A percentile compares a stretch with the other conserved stretches of the same genome.
These are phyloP conservation scores for Tenodera sinensis DNA, from an alignment of 2,888 invertebrate genomes.

Conservation along the genomic window DNA sequence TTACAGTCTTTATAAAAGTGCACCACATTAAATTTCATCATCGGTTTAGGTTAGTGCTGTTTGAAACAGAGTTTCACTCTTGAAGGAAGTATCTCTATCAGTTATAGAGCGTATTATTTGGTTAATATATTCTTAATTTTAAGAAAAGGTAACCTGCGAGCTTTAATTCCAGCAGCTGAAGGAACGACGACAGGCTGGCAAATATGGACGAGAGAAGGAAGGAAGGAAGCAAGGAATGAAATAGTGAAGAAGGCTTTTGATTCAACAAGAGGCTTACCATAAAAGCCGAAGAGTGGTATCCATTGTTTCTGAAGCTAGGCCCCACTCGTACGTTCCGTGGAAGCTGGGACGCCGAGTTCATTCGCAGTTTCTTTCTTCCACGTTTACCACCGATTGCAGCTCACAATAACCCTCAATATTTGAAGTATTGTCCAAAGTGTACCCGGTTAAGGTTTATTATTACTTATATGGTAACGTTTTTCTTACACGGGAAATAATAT, in stretches of 20 bases:
- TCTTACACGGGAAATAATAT: too few species aligned
- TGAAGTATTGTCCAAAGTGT: neutral
- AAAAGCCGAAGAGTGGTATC: neutral
- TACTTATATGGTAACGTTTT: too few species aligned
- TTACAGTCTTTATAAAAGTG: too few species aligned
- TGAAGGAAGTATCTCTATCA: too few species aligned
- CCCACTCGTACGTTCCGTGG: neutral
- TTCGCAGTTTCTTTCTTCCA: neutral
- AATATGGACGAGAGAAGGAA: neutral
- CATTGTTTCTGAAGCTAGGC: neutral
- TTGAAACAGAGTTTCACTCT: too few species aligned
- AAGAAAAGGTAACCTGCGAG: neutral
- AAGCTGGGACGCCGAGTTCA: neutral
- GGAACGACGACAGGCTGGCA: neutral
- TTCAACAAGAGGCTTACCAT: neutral
- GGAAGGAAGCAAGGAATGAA: neutral
- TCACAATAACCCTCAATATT: neutral
- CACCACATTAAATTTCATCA: too few species aligned
- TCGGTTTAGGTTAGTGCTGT: too few species aligned
- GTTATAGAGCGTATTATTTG: too few species aligned
- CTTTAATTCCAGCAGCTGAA: neutral
- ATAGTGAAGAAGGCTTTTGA: neutral
- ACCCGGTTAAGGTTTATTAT: too few species aligned
- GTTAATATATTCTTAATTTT: neutral
- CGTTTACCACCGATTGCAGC: neutral